Base-by-base conservation (phyloP, 37 sponge, comb jelly and placozoan genomes). In the Cladorhizidae sp. region DNA sequence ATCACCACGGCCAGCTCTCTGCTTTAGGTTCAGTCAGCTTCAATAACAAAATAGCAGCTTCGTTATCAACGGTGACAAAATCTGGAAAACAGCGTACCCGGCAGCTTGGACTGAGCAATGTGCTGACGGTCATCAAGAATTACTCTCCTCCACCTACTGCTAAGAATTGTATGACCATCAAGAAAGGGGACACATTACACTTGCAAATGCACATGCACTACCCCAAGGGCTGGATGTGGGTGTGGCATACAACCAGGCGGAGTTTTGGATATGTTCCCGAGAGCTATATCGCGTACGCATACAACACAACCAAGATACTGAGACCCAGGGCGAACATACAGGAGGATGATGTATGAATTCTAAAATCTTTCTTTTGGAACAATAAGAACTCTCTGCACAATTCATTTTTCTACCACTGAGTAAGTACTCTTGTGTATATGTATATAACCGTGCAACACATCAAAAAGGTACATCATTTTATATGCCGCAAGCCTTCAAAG, bases 151-250 rank as follows among this genome's bases (percentile, higher is more conserved):
- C 80, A 2, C 1, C 23, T 18, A 57, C 15, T 28, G 51, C 68
- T 23, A 74, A 37, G 50, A 80, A 76, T 71, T 67, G 63, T 43
- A 62, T 87, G 23, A 15, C 58, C 0, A 64, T 87, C 9, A 55
- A 36, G 58, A 65, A 75, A 55, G 87, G 87, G 5, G 87, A 87
- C 61, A 25, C 80, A 14, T 62, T 87, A 17, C 51, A 75, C 57
- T 26, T 55, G 26, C 81, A 74, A 40, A 76, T 82, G 8, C 81
- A 80, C 41, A 76, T 70, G 57, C 74, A 74, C 57, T 78, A 73
- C 79, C 81, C 81, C 23, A 67, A 75, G 17, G 81, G 80, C n/a
- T 87, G 87, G 87, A 76, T 87, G 68, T 87, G 87, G 87, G 87
- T 80, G 62, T 87, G 70, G 70, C 87, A 87, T 38, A 36, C 80